phyloP scores from a whole-genome alignment of 2,888 invertebrate species.

The Epiblema foenella region DNA sequence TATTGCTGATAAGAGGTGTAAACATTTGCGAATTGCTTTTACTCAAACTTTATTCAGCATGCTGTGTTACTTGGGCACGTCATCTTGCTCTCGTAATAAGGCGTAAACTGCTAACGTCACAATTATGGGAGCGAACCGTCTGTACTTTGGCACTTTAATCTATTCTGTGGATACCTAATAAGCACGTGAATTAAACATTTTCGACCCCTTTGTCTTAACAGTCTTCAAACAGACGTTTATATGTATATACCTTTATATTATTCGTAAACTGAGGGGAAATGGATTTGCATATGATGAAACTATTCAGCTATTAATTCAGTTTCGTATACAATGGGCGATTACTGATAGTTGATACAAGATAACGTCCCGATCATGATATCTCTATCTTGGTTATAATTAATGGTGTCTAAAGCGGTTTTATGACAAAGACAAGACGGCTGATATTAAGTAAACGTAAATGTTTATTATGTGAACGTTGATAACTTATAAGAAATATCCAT shows the following conservation, averaged over 20 bases:
- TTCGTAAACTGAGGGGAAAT: constrained; percentile 37
- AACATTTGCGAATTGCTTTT: too few species aligned
- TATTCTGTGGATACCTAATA: neutral
- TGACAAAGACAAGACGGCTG: constrained; percentile 30
- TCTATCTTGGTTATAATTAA: constrained; percentile 38
- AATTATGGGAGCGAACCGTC: neutral
- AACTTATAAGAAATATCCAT: too few species aligned
- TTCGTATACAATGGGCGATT: constrained; percentile 47
- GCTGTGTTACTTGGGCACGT: too few species aligned
- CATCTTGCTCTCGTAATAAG: too few species aligned
- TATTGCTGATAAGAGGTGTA: too few species aligned
- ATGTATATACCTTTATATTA: neutral
- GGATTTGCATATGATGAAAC: constrained; percentile 73
- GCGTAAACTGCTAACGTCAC: too few species aligned
- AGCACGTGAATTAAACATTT: constrained; percentile 34
- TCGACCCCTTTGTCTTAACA: constrained; percentile 22
- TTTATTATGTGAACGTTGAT: neutral
- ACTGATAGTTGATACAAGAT: constrained; percentile 40
- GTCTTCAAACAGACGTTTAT: constrained; percentile 16
- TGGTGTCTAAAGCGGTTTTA: constrained; percentile 31
- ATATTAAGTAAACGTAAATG: constrained; percentile 24
- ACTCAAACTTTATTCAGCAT: too few species aligned
- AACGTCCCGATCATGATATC: constrained; percentile 38
- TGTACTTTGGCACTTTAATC: neutral
- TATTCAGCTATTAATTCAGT: constrained; percentile 62